A percentile compares a stretch with the other conserved stretches of the same genome.
Conservation (phyloP, 1,140 invertebrate genomes). For the Drosophila lacertosa region DNA sequence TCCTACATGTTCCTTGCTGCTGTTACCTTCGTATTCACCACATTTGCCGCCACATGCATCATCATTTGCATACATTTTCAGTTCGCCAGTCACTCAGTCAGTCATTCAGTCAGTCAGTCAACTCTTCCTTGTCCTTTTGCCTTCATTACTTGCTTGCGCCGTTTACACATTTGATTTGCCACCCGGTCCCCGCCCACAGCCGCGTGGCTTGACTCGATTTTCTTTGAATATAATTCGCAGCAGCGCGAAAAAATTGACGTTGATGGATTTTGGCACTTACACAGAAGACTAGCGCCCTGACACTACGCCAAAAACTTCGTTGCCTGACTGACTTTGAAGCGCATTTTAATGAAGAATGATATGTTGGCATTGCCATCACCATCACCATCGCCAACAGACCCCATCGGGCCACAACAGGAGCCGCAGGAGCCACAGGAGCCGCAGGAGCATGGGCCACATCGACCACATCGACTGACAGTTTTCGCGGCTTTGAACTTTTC, state of each 20-base stretch:
- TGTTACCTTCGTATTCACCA: slow-evolving; percentile 57
- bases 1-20: slow-evolving; percentile 8
- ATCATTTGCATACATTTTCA: slow-evolving; percentile 82
- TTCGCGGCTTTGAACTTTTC: slow-evolving; percentile 70
- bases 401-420: slow-evolving; percentile 18
- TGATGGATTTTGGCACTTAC: slow-evolving; percentile 83
- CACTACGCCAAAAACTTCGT: slow-evolving; percentile 53
- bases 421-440: slow-evolving; percentile 34
- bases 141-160: slow-evolving; percentile 56
- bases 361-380: slow-evolving; percentile 70
- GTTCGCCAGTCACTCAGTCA: slow-evolving; percentile 53
- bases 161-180: slow-evolving; percentile 58
- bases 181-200: neutral
- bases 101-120: slow-evolving; percentile 46
- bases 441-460: slow-evolving; percentile 28
- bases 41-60: slow-evolving; percentile 79
- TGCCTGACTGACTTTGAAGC: slow-evolving; percentile 74
- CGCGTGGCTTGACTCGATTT: slow-evolving; percentile 64
- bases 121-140: slow-evolving; percentile 44
- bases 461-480: slow-evolving; percentile 74
- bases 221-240: slow-evolving; percentile 80
- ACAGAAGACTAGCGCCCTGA: slow-evolving; percentile 80
- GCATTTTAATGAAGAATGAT: slow-evolving; percentile 82
- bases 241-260: slow-evolving; percentile 69
- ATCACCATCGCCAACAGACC: slow-evolving; percentile 17